Evolutionary conservation across 1,140 invertebrate genomes (phyloP).

Genomic region (Penaeus japonicus): DNA sequence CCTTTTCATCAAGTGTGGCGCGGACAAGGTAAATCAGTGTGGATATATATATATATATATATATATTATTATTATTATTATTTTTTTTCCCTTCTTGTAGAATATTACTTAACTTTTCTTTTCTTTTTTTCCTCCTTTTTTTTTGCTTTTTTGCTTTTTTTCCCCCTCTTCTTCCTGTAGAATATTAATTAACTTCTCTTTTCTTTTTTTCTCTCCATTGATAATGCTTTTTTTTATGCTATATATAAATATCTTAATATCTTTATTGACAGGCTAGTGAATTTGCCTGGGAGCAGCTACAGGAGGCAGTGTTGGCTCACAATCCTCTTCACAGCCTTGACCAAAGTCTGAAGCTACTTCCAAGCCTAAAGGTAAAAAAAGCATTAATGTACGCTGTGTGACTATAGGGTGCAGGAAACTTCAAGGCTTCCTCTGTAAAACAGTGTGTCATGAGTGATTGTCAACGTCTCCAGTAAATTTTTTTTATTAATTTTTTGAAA

Average conservation of each 20-base stretch:
- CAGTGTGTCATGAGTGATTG: background rate
- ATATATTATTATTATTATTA: no score
- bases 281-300: conserved; percentile 15
- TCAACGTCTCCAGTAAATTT: background rate
- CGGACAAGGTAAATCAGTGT: conserved; percentile 22
- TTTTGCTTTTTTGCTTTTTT: no score
- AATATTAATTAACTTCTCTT: no score
- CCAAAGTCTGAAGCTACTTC: conserved; percentile 6
- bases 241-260: background rate
- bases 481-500: background rate
- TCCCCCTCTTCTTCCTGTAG: no score
- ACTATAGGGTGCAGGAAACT: no score
- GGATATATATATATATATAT: no score
- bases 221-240: no score
- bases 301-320: conserved; percentile 19
- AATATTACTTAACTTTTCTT: no score
- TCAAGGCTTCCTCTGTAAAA: no score
- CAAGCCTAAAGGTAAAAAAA: conserved; percentile 11
- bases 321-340: conserved; percentile 3
- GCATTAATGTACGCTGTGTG: background rate
- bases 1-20: conserved; percentile 35
- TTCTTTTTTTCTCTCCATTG: no score
- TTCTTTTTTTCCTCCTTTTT: no score
- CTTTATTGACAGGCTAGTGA: background rate
- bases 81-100: no score